Evolutionary conservation across 2,888 invertebrate genomes (phyloP).

Genomic region (Fabriciana adippe): DNA sequence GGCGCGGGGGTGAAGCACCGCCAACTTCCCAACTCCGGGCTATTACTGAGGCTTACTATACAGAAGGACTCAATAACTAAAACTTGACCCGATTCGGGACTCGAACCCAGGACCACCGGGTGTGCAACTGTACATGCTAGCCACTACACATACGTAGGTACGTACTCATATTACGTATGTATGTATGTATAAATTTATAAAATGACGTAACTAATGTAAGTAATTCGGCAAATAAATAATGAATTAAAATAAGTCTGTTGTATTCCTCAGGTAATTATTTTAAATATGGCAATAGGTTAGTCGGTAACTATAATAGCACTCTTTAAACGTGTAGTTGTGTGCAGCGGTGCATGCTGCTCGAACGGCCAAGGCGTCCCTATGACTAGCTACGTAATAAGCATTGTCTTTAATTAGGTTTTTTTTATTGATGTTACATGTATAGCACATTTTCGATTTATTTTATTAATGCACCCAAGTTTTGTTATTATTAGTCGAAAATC

Average conservation of each 20-base stretch:
- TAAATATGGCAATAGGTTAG: slow-evolving; percentile 35
- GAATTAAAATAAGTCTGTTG: neutral
- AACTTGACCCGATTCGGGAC: no score
- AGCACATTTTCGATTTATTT: no score
- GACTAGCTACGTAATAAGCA: slow-evolving; percentile 6
- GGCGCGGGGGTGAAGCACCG: no score
- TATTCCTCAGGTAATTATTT: slow-evolving; percentile 3
- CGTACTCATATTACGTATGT: no score
- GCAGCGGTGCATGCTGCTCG: slow-evolving; percentile 48
- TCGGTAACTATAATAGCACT: slow-evolving; percentile 31
- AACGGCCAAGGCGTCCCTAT: slow-evolving; percentile 35
- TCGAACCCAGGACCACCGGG: no score
- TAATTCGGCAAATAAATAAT: neutral
- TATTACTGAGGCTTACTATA: no score
- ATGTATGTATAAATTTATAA: no score
- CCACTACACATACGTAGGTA: no score
- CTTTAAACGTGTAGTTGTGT: slow-evolving; percentile 32
- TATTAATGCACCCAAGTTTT: neutral
- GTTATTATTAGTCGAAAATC: slow-evolving; percentile 1
- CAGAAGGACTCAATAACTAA: no score
- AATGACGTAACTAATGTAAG: neutral
- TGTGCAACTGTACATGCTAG: no score
- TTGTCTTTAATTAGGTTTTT: neutral
- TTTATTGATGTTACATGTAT: no score
- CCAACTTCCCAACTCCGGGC: no score